These are phyloP conservation scores for Nothobranchius furzeri DNA, from an alignment of 2,113 vertebrate genomes.

Conservation along the genomic window DNA sequence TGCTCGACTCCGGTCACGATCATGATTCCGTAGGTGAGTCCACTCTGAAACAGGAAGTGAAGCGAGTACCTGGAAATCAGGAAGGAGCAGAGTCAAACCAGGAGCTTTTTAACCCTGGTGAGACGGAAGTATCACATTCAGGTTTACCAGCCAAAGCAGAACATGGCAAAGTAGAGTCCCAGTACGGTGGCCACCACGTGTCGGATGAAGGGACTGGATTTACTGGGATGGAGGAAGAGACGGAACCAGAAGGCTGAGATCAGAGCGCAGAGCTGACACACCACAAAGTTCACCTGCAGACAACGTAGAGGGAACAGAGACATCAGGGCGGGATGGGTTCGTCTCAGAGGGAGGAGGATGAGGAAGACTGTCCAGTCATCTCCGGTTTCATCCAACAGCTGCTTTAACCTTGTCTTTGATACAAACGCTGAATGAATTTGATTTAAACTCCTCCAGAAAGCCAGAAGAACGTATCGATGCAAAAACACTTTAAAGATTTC, in stretches of 20 bases:
- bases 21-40: conserved; percentile 95
- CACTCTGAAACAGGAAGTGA: conserved; percentile 94
- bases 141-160: conserved; percentile 96
- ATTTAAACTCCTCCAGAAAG: no score
- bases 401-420: no score
- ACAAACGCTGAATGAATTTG: no score
- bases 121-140: no score
- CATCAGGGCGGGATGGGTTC: not conserved
- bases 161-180: conserved; percentile 94
- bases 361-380: not conserved
- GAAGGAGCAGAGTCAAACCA: not conserved
- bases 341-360: not conserved
- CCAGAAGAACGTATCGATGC: no score
- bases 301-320: conserved; percentile 2
- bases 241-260: conserved; percentile 92
- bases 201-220: conserved; percentile 89
- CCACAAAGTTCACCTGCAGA: conserved; percentile 94
- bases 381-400: not conserved
- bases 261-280: conserved; percentile 93
- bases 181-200: conserved; percentile 91
- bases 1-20: conserved; percentile 88
- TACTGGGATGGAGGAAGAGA: conserved; percentile 92
- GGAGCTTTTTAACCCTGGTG: no score
- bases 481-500: no score
- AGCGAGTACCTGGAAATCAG: conserved; percentile 87